phyloP scores from a whole-genome alignment of 2,113 vertebrate genomes.

The Struthio camelus region DNA sequence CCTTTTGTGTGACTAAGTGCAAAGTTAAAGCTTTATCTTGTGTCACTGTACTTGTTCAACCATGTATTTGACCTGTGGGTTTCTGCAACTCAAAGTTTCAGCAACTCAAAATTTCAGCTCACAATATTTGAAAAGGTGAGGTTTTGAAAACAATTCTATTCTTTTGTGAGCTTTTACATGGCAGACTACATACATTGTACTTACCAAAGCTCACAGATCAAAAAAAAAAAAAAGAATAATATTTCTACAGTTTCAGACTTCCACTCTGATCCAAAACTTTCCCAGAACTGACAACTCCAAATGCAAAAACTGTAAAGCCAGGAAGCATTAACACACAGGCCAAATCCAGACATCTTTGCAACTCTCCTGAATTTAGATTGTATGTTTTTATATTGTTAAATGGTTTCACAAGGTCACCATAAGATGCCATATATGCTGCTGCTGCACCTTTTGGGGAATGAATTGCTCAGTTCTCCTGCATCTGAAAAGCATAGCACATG shows the following conservation, averaged over 20 bases:
- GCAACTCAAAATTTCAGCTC: background rate
- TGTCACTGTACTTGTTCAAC: background rate
- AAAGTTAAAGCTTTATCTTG: background rate
- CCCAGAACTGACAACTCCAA: background rate
- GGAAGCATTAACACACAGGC: background rate
- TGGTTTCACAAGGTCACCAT: constrained; percentile 7
- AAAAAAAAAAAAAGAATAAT: background rate
- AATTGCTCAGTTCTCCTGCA: constrained; percentile 1
- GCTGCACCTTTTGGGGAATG: background rate
- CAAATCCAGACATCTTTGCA: background rate
- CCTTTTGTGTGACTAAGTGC: background rate
- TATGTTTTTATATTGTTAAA: background rate
- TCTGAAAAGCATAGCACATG: constrained; percentile 10
- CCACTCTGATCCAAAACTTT: fast-evolving
- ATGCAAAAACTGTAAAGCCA: background rate
- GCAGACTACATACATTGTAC: background rate
- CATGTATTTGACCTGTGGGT: background rate
- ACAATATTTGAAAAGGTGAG: background rate
- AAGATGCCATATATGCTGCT: background rate
- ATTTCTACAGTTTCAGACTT: background rate
- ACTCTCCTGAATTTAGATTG: background rate
- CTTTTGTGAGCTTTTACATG: background rate
- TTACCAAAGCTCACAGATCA: background rate
- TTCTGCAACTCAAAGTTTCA: background rate
- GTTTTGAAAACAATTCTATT: constrained; percentile 16